Evolutionary conservation across 2,113 vertebrate genomes (phyloP).

Genomic region (Melospiza melodia): DNA sequence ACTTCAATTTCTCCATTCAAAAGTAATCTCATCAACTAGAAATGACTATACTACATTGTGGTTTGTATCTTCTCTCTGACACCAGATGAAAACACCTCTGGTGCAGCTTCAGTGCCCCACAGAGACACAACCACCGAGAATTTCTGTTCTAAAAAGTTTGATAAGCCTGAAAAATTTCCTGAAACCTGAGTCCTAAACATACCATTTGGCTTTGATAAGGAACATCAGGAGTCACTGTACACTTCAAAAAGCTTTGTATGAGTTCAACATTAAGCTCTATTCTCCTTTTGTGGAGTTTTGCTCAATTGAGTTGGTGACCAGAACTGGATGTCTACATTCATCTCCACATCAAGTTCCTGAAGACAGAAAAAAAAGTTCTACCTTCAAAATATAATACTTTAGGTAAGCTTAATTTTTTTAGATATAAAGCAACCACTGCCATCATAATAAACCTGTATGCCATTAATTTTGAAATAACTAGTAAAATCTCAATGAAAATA

Average conservation of each 20-base stretch:
- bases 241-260: background rate
- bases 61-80: background rate
- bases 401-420: background rate
- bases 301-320: background rate
- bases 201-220: background rate
- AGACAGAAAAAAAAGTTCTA: background rate
- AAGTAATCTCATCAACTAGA: background rate
- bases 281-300: background rate
- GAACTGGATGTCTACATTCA: background rate
- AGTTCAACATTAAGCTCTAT: background rate
- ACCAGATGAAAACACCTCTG: background rate
- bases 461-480: background rate
- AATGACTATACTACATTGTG: background rate
- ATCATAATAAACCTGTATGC: background rate
- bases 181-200: background rate
- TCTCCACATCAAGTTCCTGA: accelerated
- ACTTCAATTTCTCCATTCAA: background rate
- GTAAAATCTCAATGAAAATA: background rate
- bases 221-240: background rate
- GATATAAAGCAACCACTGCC: background rate
- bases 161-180: background rate
- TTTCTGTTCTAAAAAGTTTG: background rate
- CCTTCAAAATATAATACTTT: background rate
- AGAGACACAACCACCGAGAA: background rate
- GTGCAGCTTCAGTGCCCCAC: background rate